Evolutionary conservation across 2,888 invertebrate genomes (phyloP), one percentile per base, ranked within the genome.

Genomic region (Metellina segmentata): DNA sequence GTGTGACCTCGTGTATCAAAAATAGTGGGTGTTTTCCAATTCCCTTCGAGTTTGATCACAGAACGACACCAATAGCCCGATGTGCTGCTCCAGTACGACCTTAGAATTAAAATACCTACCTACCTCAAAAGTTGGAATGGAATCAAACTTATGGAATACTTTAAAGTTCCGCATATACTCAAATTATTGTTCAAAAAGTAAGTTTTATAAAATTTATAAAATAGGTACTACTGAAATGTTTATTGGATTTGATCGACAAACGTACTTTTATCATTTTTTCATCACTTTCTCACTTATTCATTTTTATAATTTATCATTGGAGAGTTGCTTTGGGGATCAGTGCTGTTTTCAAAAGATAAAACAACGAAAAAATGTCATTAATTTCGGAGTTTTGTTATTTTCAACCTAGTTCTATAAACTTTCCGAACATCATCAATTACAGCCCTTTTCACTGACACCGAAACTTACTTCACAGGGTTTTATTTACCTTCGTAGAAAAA

Each of bases 301-400:
- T 81, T 61, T 51, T 49, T 70, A 49, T 72, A 53, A 83, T 83
- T 74, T 83, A 69, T 83, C 74, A 74, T 83, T 69, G 49, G 53
- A 74, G 72, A 74, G 51, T 51, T 53, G 11, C 19, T 20, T 77
- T 16, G 19, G 77, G 48, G 78, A 86, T 86, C 78, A 70, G 52
- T 86, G 78, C 71, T 77, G 70, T 51, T 16, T 86, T 70, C 20
- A 19, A 69, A 49, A 70, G 86, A 86, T 86, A 86, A 86, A 86
- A 86, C 86, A 86, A 86, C 86, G 86, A 79, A 86, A 86, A 86
- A 78, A 69, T 86, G 61, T 71, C 86, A 86, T 86, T 86, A 86
- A 86, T 86, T 86, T 71, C 71, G 20, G 52, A 86, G 77, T 86
- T 86, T 61, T 86, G 86, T 52, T 70, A 79, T 34, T 85, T 86